Percentiles rank a stretch among this genome's conserved stretches.
phyloP scores from a whole-genome alignment of 2,888 invertebrate species.

The Dryococelus australis region DNA sequence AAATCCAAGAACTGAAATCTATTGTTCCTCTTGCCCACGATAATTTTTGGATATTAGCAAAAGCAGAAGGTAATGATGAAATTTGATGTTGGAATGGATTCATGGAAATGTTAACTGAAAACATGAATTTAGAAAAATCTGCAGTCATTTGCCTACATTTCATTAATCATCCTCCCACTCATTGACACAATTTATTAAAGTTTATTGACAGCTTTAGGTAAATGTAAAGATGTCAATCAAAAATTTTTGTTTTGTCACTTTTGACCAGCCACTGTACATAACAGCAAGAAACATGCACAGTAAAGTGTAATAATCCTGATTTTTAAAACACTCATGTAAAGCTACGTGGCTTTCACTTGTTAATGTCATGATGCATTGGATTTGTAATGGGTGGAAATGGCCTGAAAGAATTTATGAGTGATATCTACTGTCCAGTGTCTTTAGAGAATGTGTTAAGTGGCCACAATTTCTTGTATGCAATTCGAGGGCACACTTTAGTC shows the following conservation, averaged over 20 bases:
- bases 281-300: background rate
- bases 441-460: background rate
- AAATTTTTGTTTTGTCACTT: background rate
- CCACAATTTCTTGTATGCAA: background rate
- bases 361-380: background rate
- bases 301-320: background rate
- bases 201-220: background rate
- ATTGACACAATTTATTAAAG: background rate
- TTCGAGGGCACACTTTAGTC: conserved; percentile 17
- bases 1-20: background rate
- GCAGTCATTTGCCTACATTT: background rate
- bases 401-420: background rate
- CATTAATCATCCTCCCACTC: conserved; percentile 16
- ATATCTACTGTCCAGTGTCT: background rate
- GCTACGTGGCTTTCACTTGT: background rate
- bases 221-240: background rate
- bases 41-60: background rate
- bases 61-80: background rate
- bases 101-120: background rate
- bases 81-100: background rate
- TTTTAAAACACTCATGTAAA: background rate
- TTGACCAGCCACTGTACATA: background rate
- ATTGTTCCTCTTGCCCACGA: background rate
- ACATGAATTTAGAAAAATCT: background rate
- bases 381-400: background rate